A percentile compares a stretch with the other conserved stretches of the same genome.
These are phyloP conservation scores for Neelides folsomi DNA, from an alignment of 2,888 invertebrate species.

Conservation along the genomic window DNA sequence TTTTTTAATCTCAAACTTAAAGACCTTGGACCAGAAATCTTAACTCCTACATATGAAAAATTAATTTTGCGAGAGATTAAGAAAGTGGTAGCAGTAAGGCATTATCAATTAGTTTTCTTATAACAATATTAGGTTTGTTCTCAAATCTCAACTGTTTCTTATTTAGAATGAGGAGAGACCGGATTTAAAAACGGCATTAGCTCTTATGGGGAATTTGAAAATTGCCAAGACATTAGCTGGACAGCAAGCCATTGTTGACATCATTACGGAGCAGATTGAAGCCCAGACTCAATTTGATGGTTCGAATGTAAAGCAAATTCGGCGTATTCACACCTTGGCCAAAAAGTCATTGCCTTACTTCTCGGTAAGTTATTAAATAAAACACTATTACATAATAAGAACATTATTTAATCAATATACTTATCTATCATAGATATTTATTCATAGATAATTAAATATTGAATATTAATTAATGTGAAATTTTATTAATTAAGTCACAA, in stretches of 20 bases:
- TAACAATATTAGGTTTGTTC: too few relatives aligned
- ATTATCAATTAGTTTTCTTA: conserved; percentile 1
- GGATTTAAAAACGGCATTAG: conserved; percentile 82
- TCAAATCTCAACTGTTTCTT: neutral
- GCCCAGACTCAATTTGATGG: conserved; percentile 46
- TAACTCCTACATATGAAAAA: conserved; percentile 74
- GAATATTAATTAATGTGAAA: too few relatives aligned
- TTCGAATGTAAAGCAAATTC: conserved; percentile 42
- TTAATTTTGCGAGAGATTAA: conserved; percentile 68
- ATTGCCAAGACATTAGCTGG: conserved; percentile 68
- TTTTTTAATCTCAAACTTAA: conserved; percentile 74
- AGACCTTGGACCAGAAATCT: conserved; percentile 58
- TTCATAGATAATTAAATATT: conserved; percentile 1
- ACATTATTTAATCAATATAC: too few relatives aligned
- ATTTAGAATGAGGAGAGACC: conserved; percentile 71
- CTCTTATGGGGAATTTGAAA: conserved; percentile 64
- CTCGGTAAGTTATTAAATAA: conserved; percentile 56
- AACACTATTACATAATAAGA: too few relatives aligned
- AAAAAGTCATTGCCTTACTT: conserved; percentile 74
- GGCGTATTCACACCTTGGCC: conserved; percentile 70
- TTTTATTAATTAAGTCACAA: conserved; percentile 48
- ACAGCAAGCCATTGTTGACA: conserved; percentile 71
- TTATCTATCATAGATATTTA: conserved; percentile 29
- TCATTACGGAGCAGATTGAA: conserved; percentile 75
- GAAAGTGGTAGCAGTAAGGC: conserved; percentile 60